phyloP scores from a whole-genome alignment of 1,140 invertebrate genomes.

The Ostrea edulis region DNA sequence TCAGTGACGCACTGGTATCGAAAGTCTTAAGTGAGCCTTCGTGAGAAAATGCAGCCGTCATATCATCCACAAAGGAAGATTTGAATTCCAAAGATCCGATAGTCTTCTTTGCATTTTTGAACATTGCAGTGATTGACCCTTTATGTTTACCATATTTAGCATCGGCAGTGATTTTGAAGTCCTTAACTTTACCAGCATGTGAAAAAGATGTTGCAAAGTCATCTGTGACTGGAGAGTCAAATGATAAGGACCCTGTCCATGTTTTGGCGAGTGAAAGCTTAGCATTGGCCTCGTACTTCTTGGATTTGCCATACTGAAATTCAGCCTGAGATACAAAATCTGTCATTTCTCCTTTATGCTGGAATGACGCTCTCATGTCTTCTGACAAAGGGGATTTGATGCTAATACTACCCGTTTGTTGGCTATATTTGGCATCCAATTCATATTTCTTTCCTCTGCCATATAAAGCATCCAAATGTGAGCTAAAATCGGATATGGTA shows the following conservation, averaged over 20 bases:
- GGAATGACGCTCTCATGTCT: conserved; percentile 43
- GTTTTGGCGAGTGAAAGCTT: conserved; percentile 42
- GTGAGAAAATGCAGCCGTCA: conserved; percentile 58
- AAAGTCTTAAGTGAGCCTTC: conserved; percentile 46
- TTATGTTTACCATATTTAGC: conserved; percentile 48
- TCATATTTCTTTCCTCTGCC: conserved; percentile 5
- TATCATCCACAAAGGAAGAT: conserved; percentile 56
- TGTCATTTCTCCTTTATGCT: conserved; percentile 15
- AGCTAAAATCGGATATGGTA: conserved; percentile 39
- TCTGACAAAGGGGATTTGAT: conserved; percentile 34
- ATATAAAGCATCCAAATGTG: conserved; percentile 53
- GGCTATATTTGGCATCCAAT: conserved; percentile 25
- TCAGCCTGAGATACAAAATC: conserved; percentile 44
- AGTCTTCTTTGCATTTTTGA: conserved; percentile 49
- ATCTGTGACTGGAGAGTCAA: conserved; percentile 42
- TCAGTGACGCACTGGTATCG: conserved; percentile 1
- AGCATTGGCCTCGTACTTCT: conserved; percentile 46
- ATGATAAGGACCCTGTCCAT: conserved; percentile 40
- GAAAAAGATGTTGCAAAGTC: conserved; percentile 33
- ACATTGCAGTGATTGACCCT: background rate
- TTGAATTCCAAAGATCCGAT: conserved; percentile 51
- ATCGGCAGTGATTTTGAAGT: conserved; percentile 51
- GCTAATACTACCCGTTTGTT: conserved; percentile 18
- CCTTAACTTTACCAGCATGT: conserved; percentile 37
- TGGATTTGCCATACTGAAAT: conserved; percentile 43